Percentiles rank a stretch among this genome's conserved stretches.
These are phyloP conservation scores for Periophthalmodon schlosseri DNA, from an alignment of 2,113 vertebrate genomes.

Conservation along the genomic window DNA sequence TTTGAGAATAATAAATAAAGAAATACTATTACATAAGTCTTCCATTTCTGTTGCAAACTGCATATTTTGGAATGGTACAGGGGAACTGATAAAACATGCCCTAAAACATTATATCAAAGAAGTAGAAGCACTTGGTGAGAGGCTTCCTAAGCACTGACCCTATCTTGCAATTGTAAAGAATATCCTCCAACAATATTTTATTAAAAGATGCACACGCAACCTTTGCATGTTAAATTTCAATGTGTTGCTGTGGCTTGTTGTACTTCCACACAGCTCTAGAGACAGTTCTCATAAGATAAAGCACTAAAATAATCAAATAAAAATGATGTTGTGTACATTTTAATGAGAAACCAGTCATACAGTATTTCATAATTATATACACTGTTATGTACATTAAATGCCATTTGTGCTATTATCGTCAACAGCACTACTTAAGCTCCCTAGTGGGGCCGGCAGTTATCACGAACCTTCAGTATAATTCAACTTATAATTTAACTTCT, in stretches of 20 bases:
- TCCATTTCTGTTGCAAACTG: background rate
- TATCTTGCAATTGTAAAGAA: too few species aligned
- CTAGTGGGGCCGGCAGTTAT: constrained; percentile 47
- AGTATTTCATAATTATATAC: constrained; percentile 59
- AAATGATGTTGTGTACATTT: constrained; percentile 18
- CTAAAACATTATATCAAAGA: background rate
- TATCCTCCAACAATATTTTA: too few species aligned
- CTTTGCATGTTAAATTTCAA: too few species aligned
- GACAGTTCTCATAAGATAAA: background rate
- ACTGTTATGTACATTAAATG: constrained; percentile 44
- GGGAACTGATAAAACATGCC: background rate
- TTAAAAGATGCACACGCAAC: too few species aligned
- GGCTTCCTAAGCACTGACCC: background rate
- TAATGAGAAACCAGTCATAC: constrained; percentile 67
- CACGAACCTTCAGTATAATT: background rate
- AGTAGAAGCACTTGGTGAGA: background rate
- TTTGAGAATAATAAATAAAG: background rate
- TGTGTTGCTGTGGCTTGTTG: too few species aligned
- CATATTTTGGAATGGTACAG: background rate
- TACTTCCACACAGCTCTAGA: too few species aligned
- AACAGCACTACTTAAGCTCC: constrained; percentile 35
- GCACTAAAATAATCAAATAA: background rate
- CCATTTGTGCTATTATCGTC: constrained; percentile 34
- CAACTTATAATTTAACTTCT: constrained; percentile 16
- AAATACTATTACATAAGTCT: background rate